Conservation (phyloP, 2,888 invertebrate species). For the Adelognathus sp. region DNA sequence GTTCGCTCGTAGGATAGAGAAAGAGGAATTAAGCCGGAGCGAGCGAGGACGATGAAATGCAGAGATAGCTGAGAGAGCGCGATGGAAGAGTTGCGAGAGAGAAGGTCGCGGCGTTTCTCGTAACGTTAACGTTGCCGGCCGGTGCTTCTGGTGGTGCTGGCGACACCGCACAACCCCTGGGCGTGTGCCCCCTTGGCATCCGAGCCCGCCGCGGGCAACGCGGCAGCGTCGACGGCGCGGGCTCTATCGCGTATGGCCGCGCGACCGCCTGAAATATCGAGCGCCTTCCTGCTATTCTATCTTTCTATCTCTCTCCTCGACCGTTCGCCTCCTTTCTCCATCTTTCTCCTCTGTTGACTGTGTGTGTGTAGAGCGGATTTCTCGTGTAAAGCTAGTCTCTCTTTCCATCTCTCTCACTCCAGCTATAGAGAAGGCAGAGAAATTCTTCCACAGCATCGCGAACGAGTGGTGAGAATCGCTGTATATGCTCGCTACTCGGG, state of each 20-base stretch:
- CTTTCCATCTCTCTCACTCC: background rate
- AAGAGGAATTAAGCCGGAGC: background rate
- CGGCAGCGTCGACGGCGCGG: constrained; percentile 22
- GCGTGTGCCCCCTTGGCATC: constrained; percentile 58
- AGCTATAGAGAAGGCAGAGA: background rate
- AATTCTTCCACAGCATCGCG: background rate
- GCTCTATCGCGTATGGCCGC: constrained; percentile 57
- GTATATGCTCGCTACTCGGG: background rate
- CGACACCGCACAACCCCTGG: constrained; percentile 45
- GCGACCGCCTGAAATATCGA: constrained; percentile 74
- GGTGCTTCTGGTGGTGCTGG: constrained; percentile 33
- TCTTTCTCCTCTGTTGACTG: background rate
- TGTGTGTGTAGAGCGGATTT: background rate
- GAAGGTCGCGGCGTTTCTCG: constrained; percentile 52
- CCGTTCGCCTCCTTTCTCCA: constrained; percentile 23
- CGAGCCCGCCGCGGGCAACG: constrained; percentile 48
- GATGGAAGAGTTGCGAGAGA: constrained; percentile 67
- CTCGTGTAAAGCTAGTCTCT: background rate
- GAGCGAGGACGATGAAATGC: background rate
- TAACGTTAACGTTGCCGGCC: constrained; percentile 58
- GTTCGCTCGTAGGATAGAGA: background rate
- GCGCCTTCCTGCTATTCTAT: constrained; percentile 57
- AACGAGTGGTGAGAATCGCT: background rate
- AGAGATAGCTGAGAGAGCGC: constrained; percentile 21
- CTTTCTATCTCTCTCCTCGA: constrained; percentile 27